Evolutionary conservation across 2,113 vertebrate species (phyloP).

Genomic region (Calonectris borealis): DNA sequence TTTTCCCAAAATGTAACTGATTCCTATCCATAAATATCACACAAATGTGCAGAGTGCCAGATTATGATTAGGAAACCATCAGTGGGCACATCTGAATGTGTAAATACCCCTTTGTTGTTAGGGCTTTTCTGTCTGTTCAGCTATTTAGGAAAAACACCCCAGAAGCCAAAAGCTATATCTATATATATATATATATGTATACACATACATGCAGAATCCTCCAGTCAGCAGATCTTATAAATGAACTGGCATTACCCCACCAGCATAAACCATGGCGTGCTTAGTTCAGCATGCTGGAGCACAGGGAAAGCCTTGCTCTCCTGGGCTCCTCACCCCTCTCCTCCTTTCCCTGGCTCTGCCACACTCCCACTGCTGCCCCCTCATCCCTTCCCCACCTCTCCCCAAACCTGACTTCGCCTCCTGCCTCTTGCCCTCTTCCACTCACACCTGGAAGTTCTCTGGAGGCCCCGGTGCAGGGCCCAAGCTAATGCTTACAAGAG

Average conservation of each 20-base stretch:
- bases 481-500: background rate
- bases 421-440: background rate
- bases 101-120: background rate
- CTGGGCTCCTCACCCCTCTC: background rate
- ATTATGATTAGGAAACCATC: background rate
- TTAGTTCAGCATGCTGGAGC: background rate
- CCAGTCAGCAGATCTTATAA: constrained; percentile 28
- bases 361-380: background rate
- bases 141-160: constrained; percentile 21
- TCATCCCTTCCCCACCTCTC: background rate
- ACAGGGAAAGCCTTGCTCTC: background rate
- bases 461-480: background rate
- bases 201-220: background rate
- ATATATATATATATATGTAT: background rate
- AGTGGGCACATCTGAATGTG: constrained; percentile 1
- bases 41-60: background rate
- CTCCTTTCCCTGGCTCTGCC: background rate
- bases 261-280: background rate
- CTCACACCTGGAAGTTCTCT: background rate
- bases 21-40: constrained; percentile 26
- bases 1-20: background rate
- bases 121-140: constrained; percentile 46
- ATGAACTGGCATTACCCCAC: background rate
- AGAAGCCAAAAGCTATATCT: constrained; percentile 42
- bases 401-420: background rate